Evolutionary conservation across 2,797 vertebrate species (phyloP), one percentile per base, ranked within the genome.

Genomic region (Poecilia wingei): DNA sequence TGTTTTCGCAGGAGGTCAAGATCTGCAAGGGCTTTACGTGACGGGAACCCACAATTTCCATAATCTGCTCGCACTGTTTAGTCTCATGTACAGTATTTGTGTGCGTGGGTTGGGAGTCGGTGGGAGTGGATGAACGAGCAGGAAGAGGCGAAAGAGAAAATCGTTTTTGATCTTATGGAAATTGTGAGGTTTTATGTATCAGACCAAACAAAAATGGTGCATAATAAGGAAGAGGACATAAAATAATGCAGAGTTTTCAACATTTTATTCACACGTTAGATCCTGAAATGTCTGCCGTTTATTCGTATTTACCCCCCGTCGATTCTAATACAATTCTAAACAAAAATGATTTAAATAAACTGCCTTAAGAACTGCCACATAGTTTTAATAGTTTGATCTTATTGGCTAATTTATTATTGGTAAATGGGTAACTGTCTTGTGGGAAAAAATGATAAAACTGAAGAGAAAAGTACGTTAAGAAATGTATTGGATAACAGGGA

Each of bases 1-100:
- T 80, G 45, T 78, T 80, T 76, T 81, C 68, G 39, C 77, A 49
- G 89, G 82, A 51, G 82, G 77, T 83, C 72, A 49, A 84, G 66
- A 84, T 86, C 76, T 89, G 84, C 73, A 72, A 87, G 82, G 68
- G 76, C 68, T 47, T 77, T 68, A 79, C 72, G 83, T 87, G 84
- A 78, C 87, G 82, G 84, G 76, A 84, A 82, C 74, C 76, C n/a
- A 20, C 79, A 78, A 77, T 86, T 86, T 71, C 77, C 75, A 74
- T 72, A 79, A 80, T 82, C 75, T 55, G 68, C 81, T 82, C 41
- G 71, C 74, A 82, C 79, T 72, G 77, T 16, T 61, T 66, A 33
- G 5, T 73, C 1, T 33, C 70, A 14, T 81, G 77, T 59, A 68
- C 81, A 18, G 47, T 69, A n/a, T 66, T 79, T 76, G 41, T 77